Percentiles rank a stretch among this genome's conserved stretches.
These are phyloP conservation scores for Cochlearius cochlearius DNA, from an alignment of 2,113 vertebrate species.

Conservation along the genomic window DNA sequence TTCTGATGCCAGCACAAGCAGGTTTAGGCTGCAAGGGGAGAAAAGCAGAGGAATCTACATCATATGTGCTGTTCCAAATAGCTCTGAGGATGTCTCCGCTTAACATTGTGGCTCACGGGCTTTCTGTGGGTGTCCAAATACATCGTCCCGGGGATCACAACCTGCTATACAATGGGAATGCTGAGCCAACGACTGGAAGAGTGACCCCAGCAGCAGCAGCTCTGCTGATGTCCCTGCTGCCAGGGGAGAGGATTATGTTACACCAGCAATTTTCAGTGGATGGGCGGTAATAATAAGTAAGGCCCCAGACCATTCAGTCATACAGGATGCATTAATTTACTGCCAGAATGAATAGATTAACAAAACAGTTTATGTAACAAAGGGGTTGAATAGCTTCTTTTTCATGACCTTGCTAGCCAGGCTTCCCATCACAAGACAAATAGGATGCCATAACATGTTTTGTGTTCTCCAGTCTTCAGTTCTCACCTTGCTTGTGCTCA, in stretches of 20 bases:
- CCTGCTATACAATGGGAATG: not conserved
- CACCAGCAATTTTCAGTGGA: not conserved
- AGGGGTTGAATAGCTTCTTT: not conserved
- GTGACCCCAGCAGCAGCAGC: not conserved
- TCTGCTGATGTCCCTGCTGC: not conserved
- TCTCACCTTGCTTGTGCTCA: not conserved
- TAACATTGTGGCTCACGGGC: not conserved
- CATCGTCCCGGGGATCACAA: not conserved
- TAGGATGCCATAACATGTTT: not conserved
- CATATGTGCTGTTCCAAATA: not conserved
- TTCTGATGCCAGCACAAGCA: not conserved
- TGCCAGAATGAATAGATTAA: not conserved
- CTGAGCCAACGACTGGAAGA: not conserved
- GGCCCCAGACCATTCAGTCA: not conserved
- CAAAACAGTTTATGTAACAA: not conserved
- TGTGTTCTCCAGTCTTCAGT: not conserved
- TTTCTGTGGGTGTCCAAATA: not conserved
- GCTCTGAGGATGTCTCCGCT: not conserved
- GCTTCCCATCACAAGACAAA: not conserved
- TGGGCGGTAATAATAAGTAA: not conserved
- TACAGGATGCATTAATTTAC: slow-evolving; percentile 9
- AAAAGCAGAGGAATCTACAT: not conserved
- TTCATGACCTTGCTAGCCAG: not conserved
- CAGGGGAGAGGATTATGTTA: not conserved
- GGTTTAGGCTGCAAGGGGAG: not conserved